Base-by-base conservation (phyloP, 1,140 invertebrate species). In the Glomeris maerens region DNA sequence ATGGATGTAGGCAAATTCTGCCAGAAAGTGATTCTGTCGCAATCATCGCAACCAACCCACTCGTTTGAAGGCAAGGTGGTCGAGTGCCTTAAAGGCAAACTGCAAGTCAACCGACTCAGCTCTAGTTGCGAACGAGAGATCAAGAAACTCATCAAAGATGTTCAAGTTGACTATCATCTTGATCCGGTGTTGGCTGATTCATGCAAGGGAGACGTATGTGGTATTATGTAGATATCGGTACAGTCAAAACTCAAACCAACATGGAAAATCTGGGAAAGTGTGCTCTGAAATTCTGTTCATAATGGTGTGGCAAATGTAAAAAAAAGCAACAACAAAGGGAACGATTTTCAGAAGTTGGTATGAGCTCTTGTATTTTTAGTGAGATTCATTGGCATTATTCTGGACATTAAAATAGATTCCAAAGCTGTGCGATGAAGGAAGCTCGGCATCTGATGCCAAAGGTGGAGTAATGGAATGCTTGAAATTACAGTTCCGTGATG, bases 401-500 rank as follows among this genome's bases (percentile, higher is more conserved):
- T n/a, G n/a, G n/a, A n/a, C n/a, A n/a, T n/a, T n/a, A n/a, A n/a
- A n/a, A n/a, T n/a, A n/a, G n/a, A n/a, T n/a, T n/a, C n/a, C n/a
- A n/a, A n/a, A n/a, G n/a, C n/a, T n/a, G 14, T 28, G n/a, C 40
- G 49, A 47, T 46, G 49, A 50, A 39, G 23, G 40, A 44, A 49
- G 25, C 39, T 71, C 69, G 1, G 73, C 77, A 47, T 68, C 73
- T 49, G 67, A 70, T 57, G 77, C 67, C 64, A 57, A 62, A 10
- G 73, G 73, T 13, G 59, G 58, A 40, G 78, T 85, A 0, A 83
- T 89, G 64, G 89, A 94, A 70, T 96, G 91, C 70, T 69, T 96
- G 10, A 93, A 93, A 67, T 77, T 77, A 62, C 81, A 77, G 55
- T 78, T 87, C 52, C 67, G 77, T 60, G 79, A 78, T 61, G 74